Evolutionary conservation across 1,140 invertebrate genomes (phyloP).

Genomic region (Ectropis grisescens): DNA sequence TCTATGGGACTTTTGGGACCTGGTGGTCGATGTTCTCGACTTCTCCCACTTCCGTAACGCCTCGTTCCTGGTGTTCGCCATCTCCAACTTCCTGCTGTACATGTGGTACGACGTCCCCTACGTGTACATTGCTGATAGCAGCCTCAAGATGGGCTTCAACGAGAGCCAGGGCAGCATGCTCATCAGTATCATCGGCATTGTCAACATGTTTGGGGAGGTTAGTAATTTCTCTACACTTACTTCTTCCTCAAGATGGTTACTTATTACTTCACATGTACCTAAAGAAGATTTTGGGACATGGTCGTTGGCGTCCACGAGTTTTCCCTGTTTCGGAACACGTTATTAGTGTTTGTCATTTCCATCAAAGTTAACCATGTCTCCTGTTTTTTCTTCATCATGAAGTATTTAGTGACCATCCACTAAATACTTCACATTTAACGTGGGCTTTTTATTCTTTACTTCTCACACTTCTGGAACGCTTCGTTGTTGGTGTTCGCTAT

Average conservation of each 20-base stretch:
- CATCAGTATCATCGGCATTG: constrained; percentile 88
- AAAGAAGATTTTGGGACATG: constrained; percentile 83
- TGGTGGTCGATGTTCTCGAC: constrained; percentile 83
- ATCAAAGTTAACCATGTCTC: too few relatives aligned
- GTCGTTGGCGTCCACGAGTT: constrained; percentile 82
- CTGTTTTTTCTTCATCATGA: too few relatives aligned
- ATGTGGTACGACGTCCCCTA: constrained; percentile 92
- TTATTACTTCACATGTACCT: too few relatives aligned
- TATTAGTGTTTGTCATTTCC: too few relatives aligned
- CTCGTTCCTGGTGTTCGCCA: constrained; percentile 82
- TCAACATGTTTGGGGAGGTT: constrained; percentile 90
- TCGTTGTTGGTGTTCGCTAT: constrained; percentile 85
- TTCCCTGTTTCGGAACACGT: too few relatives aligned
- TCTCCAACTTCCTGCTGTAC: constrained; percentile 89
- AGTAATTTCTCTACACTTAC: too few relatives aligned
- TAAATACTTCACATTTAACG: too few relatives aligned
- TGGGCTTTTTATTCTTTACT: too few relatives aligned
- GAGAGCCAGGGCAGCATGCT: constrained; percentile 82
- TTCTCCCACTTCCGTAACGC: constrained; percentile 83
- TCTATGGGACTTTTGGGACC: constrained; percentile 82
- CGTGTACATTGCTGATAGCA: constrained; percentile 84
- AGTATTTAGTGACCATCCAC: too few relatives aligned
- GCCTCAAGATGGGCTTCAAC: constrained; percentile 74
- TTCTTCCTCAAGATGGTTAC: too few relatives aligned
- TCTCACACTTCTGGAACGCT: constrained; percentile 82